These are phyloP conservation scores for Astyanax mexicanus DNA, from an alignment of 2,797 vertebrate species.

Conservation along the genomic window DNA sequence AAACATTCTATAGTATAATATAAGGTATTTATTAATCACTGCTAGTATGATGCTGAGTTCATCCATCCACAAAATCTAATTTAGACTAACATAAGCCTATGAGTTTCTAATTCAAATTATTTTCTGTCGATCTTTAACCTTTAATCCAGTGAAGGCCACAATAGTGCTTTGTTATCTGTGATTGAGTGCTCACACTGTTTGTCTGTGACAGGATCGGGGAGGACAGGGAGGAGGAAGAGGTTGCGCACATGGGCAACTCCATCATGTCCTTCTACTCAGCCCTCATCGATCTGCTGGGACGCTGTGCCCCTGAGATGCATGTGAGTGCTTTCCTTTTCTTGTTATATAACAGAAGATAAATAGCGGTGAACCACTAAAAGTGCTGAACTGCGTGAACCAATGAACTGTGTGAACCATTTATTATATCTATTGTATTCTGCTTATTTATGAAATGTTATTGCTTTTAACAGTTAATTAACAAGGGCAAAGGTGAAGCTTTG, in stretches of 20 bases:
- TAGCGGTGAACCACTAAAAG: not conserved
- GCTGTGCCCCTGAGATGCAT: conserved; percentile 98
- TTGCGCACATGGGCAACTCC: conserved; percentile 96
- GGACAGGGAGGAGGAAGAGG: conserved; percentile 85
- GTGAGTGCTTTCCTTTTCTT: conserved; percentile 77
- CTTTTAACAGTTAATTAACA: conserved; percentile 90
- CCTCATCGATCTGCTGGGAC: conserved; percentile 96
- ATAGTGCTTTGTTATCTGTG: conserved; percentile 18
- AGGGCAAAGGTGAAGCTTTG: conserved; percentile 96
- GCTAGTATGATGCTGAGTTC: no score
- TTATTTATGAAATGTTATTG: conserved; percentile 1
- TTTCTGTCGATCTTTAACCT: conserved; percentile 14
- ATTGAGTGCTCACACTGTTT: conserved; percentile 2
- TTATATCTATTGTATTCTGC: no score
- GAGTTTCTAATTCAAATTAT: not conserved
- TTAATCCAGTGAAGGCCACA: not conserved
- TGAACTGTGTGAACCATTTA: no score
- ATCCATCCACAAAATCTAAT: not conserved
- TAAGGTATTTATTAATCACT: no score
- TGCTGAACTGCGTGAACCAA: no score
- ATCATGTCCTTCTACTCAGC: conserved; percentile 99
- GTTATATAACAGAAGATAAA: not conserved
- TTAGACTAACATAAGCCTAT: not conserved
- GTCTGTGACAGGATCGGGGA: conserved; percentile 76
- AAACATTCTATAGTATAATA: no score